Conservation (phyloP, 2,888 invertebrate genomes). For the Aproaerema taeniolella region DNA sequence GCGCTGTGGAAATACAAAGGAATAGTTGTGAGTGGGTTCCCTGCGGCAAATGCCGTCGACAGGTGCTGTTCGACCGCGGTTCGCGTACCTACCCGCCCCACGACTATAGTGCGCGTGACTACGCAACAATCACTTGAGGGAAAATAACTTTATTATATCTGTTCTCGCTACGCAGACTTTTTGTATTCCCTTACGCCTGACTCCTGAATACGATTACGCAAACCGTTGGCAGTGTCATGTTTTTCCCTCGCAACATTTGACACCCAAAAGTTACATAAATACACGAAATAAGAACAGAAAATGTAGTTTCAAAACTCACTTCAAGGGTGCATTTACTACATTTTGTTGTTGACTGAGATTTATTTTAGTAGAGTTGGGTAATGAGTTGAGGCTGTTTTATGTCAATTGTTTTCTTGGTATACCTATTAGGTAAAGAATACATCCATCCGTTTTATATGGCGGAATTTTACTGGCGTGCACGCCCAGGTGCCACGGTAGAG, state of each 20-base stretch:
- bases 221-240: too few species aligned
- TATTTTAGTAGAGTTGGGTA: too few species aligned
- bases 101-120: slow-evolving; percentile 49
- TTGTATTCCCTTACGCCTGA: neutral
- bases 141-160: slow-evolving; percentile 42
- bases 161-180: slow-evolving; percentile 19
- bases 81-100: slow-evolving; percentile 21
- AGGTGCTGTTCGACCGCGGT: slow-evolving; percentile 35
- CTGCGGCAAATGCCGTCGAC: slow-evolving; percentile 50
- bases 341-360: too few species aligned
- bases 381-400: too few species aligned
- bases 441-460: slow-evolving; percentile 4
- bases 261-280: too few species aligned
- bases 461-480: slow-evolving; percentile 21
- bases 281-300: too few species aligned
- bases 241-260: too few species aligned
- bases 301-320: too few species aligned
- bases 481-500: slow-evolving; percentile 32
- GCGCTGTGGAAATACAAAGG: slow-evolving; percentile 45
- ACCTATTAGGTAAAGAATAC: too few species aligned
- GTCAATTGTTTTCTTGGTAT: too few species aligned
- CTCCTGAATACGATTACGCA: too few species aligned
- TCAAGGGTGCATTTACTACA: too few species aligned
- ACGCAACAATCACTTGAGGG: slow-evolving; percentile 46
- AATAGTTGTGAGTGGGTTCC: slow-evolving; percentile 50